These are phyloP conservation scores for Petrophora chlorosata DNA, from an alignment of 2,888 invertebrate genomes.

Conservation along the genomic window DNA sequence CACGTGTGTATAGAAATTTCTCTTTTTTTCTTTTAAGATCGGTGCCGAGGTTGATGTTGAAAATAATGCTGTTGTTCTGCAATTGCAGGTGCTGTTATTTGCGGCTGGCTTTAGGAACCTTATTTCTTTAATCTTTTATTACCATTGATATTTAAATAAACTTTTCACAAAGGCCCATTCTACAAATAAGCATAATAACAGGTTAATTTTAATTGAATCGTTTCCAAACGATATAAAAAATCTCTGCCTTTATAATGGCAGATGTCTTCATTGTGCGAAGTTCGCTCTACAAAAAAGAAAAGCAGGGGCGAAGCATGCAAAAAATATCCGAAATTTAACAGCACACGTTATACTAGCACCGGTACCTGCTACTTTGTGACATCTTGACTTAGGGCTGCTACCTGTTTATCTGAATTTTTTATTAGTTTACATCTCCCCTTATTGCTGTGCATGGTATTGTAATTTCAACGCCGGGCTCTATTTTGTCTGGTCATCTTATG, in stretches of 20 bases:
- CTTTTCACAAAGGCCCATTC: no score
- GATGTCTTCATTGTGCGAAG: constrained; percentile 60
- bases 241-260: constrained; percentile 45
- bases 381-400: constrained; percentile 75
- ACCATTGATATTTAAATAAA: no score
- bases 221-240: constrained; percentile 23
- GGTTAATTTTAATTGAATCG: constrained; percentile 35
- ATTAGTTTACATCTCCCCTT: constrained; percentile 37
- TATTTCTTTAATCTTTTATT: no score
- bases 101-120: no score
- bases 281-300: constrained; percentile 54
- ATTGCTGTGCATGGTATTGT: constrained; percentile 3
- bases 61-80: no score
- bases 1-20: no score
- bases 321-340: constrained; percentile 75
- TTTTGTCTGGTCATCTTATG: constrained; percentile 2
- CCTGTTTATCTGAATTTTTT: constrained; percentile 46
- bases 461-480: neutral
- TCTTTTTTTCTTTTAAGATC: no score
- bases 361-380: constrained; percentile 81
- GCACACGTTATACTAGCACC: constrained; percentile 67
- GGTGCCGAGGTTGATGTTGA: no score
- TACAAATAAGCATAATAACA: no score
- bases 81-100: no score
- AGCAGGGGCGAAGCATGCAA: constrained; percentile 59